Conservation (phyloP, 2,113 vertebrate species). For the Macrotus californicus region DNA sequence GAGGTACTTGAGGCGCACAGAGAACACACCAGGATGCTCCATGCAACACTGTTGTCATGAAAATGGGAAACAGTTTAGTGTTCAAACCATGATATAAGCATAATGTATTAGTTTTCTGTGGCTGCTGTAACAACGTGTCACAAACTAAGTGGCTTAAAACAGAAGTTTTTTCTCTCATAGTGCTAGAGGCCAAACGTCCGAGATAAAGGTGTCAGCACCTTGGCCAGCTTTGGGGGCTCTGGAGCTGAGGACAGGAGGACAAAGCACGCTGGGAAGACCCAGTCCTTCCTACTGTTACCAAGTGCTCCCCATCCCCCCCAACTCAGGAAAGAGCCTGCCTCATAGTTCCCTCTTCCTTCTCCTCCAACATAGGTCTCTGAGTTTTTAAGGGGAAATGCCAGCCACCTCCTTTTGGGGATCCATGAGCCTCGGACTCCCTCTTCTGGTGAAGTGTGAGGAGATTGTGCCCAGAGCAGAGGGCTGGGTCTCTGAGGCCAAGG, state of each 20-base stretch:
- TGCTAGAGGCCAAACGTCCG: not conserved
- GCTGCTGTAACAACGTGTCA: not conserved
- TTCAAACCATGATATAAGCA: not conserved
- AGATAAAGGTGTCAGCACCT: not conserved
- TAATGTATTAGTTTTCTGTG: not conserved
- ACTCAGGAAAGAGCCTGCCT: not conserved
- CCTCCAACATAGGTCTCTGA: not conserved
- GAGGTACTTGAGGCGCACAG: not conserved
- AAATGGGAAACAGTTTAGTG: not conserved
- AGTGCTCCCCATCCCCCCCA: rapidly evolving
- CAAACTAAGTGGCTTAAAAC: not conserved
- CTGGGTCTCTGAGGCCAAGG: not conserved
- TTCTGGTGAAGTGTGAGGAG: constrained; percentile 38
- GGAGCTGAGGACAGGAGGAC: not conserved
- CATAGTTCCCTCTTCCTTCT: not conserved
- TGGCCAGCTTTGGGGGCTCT: not conserved
- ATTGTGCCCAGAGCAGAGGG: rapidly evolving
- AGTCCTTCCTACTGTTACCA: not conserved
- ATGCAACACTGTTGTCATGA: not conserved
- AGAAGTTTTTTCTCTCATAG: not conserved
- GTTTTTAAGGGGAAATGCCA: not conserved
- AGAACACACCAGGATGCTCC: not conserved
- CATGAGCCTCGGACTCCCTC: constrained; percentile 46
- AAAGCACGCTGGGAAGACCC: too few species aligned
- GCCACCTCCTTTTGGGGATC: not conserved